Conservation (phyloP, 2,113 vertebrate species). For the Rostratula benghalensis region DNA sequence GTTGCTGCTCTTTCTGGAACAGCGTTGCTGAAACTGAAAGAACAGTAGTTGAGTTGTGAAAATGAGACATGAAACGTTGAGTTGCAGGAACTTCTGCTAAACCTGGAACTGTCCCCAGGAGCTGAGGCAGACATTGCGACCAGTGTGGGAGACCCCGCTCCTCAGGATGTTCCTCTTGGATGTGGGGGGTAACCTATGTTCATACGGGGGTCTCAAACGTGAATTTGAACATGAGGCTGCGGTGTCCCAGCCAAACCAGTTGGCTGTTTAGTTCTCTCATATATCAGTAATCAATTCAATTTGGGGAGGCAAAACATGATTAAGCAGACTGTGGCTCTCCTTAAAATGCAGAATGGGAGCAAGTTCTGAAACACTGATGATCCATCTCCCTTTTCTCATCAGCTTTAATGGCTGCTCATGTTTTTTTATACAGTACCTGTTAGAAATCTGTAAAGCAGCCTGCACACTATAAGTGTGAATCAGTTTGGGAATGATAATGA, state of each 20-base stretch:
- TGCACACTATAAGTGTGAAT: not conserved
- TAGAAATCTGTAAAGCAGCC: not conserved
- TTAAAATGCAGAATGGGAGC: not conserved
- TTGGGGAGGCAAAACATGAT: not conserved
- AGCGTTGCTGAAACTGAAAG: not conserved
- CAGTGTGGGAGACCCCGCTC: not conserved
- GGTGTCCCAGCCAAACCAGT: not conserved
- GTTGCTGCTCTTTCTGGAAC: not conserved
- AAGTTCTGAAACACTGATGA: not conserved
- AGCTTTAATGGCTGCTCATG: not conserved
- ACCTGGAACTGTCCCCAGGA: not conserved
- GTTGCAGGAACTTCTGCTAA: not conserved
- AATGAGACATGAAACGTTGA: fast-evolving
- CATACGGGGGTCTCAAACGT: not conserved
- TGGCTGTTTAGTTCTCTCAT: not conserved
- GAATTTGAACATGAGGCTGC: not conserved
- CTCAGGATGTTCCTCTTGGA: not conserved
- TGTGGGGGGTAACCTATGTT: fast-evolving
- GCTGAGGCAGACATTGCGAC: not conserved
- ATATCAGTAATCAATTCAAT: not conserved
- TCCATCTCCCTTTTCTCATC: not conserved
- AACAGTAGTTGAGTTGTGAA: not conserved
- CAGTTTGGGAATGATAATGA: slow-evolving; percentile 47
- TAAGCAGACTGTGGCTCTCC: not conserved
- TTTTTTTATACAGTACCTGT: not conserved